These are phyloP conservation scores for Unio pictorum DNA, from an alignment of 2,888 invertebrate species.

Conservation along the genomic window DNA sequence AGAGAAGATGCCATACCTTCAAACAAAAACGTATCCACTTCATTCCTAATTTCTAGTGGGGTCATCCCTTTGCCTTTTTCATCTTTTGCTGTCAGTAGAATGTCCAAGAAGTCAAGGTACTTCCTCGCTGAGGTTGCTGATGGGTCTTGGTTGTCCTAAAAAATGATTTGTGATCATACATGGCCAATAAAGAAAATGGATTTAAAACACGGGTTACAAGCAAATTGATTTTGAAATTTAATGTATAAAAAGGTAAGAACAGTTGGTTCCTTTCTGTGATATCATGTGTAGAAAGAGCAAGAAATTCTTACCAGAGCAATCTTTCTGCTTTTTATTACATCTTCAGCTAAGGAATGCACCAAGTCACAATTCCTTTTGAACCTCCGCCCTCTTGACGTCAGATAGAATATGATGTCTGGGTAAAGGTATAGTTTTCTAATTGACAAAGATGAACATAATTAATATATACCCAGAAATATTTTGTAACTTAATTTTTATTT, in stretches of 20 bases:
- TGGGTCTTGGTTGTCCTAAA: no score
- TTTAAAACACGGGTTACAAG: no score
- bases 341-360: constrained; percentile 17
- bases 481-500: no score
- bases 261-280: no score
- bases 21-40: constrained; percentile 32
- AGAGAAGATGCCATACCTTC: constrained; percentile 6
- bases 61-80: constrained; percentile 21
- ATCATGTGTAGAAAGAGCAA: neutral
- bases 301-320: constrained; percentile 10
- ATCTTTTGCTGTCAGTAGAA: constrained; percentile 22
- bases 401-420: constrained; percentile 13
- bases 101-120: constrained; percentile 25
- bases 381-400: constrained; percentile 9
- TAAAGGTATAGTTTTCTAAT: constrained; percentile 18
- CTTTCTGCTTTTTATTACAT: constrained; percentile 10
- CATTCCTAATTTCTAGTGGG: constrained; percentile 25
- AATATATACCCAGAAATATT: neutral
- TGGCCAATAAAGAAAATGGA: no score
- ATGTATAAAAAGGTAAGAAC: no score
- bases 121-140: constrained; percentile 5
- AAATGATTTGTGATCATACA: no score
- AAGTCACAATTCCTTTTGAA: constrained; percentile 13
- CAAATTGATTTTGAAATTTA: no score
- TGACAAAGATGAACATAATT: no score